Base-by-base conservation (phyloP, 64 coral and sea anemone species). In the Stichodactyla helianthus region DNA sequence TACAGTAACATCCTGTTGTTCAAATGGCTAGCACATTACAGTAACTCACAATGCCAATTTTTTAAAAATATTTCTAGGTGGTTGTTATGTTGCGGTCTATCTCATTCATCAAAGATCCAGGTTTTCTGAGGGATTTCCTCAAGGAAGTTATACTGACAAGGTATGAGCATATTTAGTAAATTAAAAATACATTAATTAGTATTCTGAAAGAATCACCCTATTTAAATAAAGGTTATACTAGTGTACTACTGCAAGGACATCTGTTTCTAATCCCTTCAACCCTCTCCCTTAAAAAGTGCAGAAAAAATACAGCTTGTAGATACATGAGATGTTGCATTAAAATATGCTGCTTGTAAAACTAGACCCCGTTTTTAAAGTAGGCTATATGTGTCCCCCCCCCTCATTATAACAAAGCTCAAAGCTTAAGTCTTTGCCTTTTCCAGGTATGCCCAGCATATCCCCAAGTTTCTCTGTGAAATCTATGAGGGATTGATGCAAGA, bases 401-500 rank as follows among this genome's bases (percentile, higher is more conserved):
- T 60, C 14, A 17, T 60, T 9, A 62, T 18, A 20, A 19, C 60
- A 63, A 18, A 63, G 23, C 65, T 7, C 23, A 26, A 23, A n/a
- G 6, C n/a, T 71, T 19, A 10, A 6, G n/a, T 22, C 8, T 71
- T 78, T 79, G 15, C 6, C 17, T 81, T 52, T 54, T 16, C 19
- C 50, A 98, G 95, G 78, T 98, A 94, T 78, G 79, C 82, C 14
- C 44, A 89, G 7, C 58, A 56, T 51, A 85, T 99, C 25, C 84
- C 93, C 6, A 86, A 94, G 59, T 94, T 95, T 67, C 55, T 99
- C 3, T 90, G 90, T 71, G 90, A 79, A 65, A 90, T 99, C 17
- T 99, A 99, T n/a, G 97, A 99, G 59, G 93, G 93, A 18, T 80
- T 99, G 13, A 99, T 99, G 97, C 89, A 93, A 78, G 74, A 89